These are phyloP conservation scores for Tamandua tetradactyla DNA, from an alignment of 2,797 vertebrate genomes.

Conservation along the genomic window DNA sequence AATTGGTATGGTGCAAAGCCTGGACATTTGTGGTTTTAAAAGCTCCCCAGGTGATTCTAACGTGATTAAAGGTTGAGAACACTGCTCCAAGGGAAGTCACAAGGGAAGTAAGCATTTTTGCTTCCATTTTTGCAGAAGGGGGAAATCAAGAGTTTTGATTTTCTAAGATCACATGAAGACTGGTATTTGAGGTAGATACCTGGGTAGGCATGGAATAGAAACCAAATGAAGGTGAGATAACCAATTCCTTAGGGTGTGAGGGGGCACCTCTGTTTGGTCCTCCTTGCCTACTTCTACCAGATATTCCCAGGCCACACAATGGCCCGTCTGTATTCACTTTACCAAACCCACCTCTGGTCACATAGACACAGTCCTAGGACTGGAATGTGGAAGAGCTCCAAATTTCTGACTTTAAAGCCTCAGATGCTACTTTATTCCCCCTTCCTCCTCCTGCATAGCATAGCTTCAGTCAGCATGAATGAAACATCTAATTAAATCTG, in stretches of 20 bases:
- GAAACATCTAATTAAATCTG: background rate
- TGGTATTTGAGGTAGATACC: background rate
- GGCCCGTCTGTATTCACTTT: background rate
- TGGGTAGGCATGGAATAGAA: background rate
- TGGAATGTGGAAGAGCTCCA: background rate
- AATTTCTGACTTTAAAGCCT: background rate
- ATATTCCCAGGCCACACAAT: background rate
- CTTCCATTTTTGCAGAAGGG: background rate
- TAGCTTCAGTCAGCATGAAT: too few species aligned
- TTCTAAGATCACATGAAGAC: background rate
- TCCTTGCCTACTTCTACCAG: background rate
- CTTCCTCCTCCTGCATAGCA: background rate
- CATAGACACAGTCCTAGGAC: background rate
- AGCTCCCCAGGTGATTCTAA: background rate
- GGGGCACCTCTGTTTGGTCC: background rate
- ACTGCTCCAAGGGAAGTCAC: background rate
- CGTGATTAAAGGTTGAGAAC: background rate
- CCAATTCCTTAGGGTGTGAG: background rate
- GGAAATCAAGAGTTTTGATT: background rate
- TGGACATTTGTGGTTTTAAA: background rate
- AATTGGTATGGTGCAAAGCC: background rate
- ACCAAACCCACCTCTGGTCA: background rate
- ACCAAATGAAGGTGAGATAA: background rate
- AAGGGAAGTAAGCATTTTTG: background rate
- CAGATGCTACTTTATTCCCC: too few species aligned